Base-by-base conservation (phyloP, 2,797 vertebrate species). In the Amniataba percoides region DNA sequence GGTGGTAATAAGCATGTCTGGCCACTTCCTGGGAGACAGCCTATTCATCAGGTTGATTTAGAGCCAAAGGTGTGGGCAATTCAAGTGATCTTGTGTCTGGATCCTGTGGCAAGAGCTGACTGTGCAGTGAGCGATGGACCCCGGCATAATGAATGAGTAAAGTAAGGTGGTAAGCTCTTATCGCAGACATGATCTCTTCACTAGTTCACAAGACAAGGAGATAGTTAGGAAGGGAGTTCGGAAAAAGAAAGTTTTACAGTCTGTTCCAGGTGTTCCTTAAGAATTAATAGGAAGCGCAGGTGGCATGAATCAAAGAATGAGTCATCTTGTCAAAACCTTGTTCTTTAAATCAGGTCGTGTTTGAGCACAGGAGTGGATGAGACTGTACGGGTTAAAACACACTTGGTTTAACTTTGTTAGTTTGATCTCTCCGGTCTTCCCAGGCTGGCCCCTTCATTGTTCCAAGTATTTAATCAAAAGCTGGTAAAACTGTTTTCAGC, bases 1-100 rank as follows among this genome's bases (percentile, higher is more conserved):
- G 78, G 85, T 87, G 81, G 79, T 87, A 88, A 91, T 90, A 79
- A 84, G 80, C 84, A 90, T 80, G 84, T 84, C 83, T 82, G 87
- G 74, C 72, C 86, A 88, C 83, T 89, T 91, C 74, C 74, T 77
- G 42, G 69, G 83, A 86, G 81, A 85, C 68, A 70, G 69, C 57
- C 81, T 78, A 88, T 89, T 90, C 85, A 85, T 90, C 89, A 85
- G 86, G 61, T 78, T 83, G 80, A 91, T 83, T 86, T 67, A 79
- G 71, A 86, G 82, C 80, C 79, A 81, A 82, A 86, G 78, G 75
- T 83, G 76, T 16, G 65, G 59, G 74, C 49, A 66, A 86, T 83
- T 84, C 64, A 80, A 84, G 87, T 61, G 67, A 83, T 86, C 78
- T 87, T 23, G 42, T 80, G 70, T 61, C 67, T 59, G 68, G 64